phyloP scores from a whole-genome alignment of 2,113 vertebrate genomes.

The Sialia sialis region DNA sequence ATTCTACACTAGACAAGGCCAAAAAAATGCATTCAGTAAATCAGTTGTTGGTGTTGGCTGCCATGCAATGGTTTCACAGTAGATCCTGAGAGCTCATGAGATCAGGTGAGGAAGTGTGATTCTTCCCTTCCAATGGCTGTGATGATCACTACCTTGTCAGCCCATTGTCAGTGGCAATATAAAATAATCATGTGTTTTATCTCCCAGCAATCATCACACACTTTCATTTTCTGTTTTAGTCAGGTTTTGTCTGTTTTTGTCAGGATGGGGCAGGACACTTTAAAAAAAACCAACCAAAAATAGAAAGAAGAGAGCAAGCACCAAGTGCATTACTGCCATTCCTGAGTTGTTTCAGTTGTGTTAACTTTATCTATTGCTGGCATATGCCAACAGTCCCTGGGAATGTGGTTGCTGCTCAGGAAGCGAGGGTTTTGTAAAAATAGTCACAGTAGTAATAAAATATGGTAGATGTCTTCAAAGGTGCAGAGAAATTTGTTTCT shows the following conservation, averaged over 20 bases:
- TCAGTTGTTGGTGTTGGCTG: neutral
- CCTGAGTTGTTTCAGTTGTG: neutral
- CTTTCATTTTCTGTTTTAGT: neutral
- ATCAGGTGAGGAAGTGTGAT: neutral
- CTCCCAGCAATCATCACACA: neutral
- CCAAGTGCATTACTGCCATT: neutral
- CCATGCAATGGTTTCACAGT: neutral
- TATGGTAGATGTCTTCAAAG: neutral
- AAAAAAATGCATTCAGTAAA: neutral
- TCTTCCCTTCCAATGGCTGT: neutral
- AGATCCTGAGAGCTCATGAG: neutral
- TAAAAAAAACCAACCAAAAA: neutral
- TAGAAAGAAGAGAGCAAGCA: neutral
- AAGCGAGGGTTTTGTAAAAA: slow-evolving; percentile 19
- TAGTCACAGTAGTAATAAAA: neutral
- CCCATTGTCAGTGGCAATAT: neutral
- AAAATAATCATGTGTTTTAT: neutral
- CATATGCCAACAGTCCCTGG: neutral
- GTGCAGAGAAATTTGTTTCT: neutral
- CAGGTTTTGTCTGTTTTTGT: neutral
- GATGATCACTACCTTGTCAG: neutral
- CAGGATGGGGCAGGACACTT: neutral
- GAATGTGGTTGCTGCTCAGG: slow-evolving; percentile 22
- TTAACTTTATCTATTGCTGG: slow-evolving; percentile 23
- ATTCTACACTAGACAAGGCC: neutral